A percentile compares a stretch with the other conserved stretches of the same genome.
These are phyloP conservation scores for Dysmachus trigonus DNA, from an alignment of 2,888 invertebrate genomes.

Conservation along the genomic window DNA sequence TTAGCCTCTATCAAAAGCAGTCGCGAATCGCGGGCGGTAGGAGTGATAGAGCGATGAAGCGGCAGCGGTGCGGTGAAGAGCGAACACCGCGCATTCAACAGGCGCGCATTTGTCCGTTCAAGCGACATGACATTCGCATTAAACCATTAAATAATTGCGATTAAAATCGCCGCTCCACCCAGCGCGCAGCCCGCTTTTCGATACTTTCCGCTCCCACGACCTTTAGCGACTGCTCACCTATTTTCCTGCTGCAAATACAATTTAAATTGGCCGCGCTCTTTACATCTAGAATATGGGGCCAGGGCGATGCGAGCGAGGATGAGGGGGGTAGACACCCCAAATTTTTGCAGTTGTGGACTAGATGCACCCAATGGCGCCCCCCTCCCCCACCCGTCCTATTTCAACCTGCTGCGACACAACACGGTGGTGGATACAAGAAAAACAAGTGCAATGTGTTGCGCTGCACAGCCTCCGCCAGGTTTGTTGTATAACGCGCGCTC, in stretches of 20 bases:
- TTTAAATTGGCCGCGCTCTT: constrained; percentile 10
- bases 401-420: constrained; percentile 5
- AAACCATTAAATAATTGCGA: constrained; percentile 25
- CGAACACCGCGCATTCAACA: neutral
- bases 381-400: neutral
- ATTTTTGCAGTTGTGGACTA: constrained; percentile 50
- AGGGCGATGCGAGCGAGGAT: neutral
- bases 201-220: constrained; percentile 33
- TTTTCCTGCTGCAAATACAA: constrained; percentile 2
- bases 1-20: constrained; percentile 13
- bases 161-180: constrained; percentile 23
- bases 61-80: neutral
- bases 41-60: neutral
- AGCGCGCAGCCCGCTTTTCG: constrained; percentile 15
- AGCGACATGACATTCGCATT: constrained; percentile 20
- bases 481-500: constrained; percentile 37
- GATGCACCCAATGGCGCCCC: constrained; percentile 30
- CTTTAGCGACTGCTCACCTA: constrained; percentile 24
- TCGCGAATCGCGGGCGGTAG: neutral
- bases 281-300: neutral
- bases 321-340: constrained; percentile 48
- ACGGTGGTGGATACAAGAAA: constrained; percentile 41
- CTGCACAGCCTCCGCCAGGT: neutral
- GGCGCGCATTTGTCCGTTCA: neutral
- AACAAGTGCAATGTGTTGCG: constrained; percentile 39